Evolutionary conservation across 2,797 vertebrate genomes (phyloP), one percentile per base, ranked within the genome.

Genomic region (Odontamblyopus lacepedii): DNA sequence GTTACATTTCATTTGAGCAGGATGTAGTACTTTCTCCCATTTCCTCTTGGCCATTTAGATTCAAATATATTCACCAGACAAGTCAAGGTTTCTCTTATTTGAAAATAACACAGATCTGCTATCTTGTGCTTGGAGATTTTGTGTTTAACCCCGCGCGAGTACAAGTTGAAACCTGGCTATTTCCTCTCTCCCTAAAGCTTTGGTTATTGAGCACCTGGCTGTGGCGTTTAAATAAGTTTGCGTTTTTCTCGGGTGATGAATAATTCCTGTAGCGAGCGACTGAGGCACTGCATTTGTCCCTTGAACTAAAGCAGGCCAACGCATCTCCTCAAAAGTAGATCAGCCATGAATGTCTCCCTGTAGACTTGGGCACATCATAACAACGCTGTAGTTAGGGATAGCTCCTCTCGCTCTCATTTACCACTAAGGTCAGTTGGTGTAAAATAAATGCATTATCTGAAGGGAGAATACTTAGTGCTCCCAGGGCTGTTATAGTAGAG

Each of bases 291-390:
- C 72, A 66, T 71, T 75, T 86, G 77, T 78, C 78, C 71, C 80
- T 82, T 84, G 76, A 86, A 90, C 88, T 89, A 92, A 92, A 93
- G 81, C 81, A 92, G 89, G 89, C 84, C 89, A 90, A 86, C 82
- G 77, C 82, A 78, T 79, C 84, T 84, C 80, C 85, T 85, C 78
- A 85, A 83, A 89, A 91, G 81, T 88, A 83, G 85, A 91, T 91
- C 80, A 88, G 78, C 81, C 51, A 77, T 89, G 89, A 90, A 82
- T 85, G 84, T 86, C 80, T 92, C 88, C 87, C 85, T 59, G 51
- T 78, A 87, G 88, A 84, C 74, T 18, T 51, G 69, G 78, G 77
- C 78, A 86, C 78, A 64, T 77, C 80, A 4, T 13, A 79, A 56
- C 32, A 62, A 71, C 79, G 78, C 67, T 27, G 67, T 71, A 69